Base-by-base conservation (phyloP, 2,888 invertebrate genomes). In the Dendrolimus houi region DNA sequence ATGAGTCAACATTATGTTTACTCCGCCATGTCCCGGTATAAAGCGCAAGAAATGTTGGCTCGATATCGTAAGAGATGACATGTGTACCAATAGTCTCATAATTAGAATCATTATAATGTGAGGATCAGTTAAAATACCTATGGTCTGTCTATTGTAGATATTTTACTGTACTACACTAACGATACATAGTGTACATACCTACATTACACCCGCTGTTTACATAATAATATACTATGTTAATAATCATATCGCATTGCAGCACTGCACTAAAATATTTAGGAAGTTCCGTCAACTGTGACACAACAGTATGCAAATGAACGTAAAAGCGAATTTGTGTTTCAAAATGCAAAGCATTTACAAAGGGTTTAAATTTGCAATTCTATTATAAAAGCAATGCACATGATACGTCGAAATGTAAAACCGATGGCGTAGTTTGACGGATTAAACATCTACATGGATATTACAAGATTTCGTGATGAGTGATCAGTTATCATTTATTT, bases 311-410 rank as follows among this genome's bases (percentile, higher is more conserved):
- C 86, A 89, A 90, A 90, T 89, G 79, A 78, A 77, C 83, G 79
- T 90, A 84, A 90, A 89, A 90, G 89, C 87, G 77, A 88, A 87
- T 87, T 88, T 87, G 87, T 88, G 89, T 90, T 84, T 74, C 77
- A 77, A 79, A 87, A 88, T 85, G 83, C 85, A 76, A 78, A 86
- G 75, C 83, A 86, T 83, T 87, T 88, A 87, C 87, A 84, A 86
- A 87, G 85, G 86, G 87, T 84, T 88, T 81, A 87, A 87, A 90
- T 90, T 89, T 88, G 87, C 87, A 88, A 90, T 87, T 89, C 89
- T 83, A 86, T 86, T 80, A 85, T 87, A 85, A 78, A 75, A 82
- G 78, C 81, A 77, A 81, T 79, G 81, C 80, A 81, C 78, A 86
- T 87, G 83, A 86, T 86, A 83, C 79, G 81, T 72, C 72, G 74